phyloP scores from a whole-genome alignment of 92 coral and sea anemone species.

The Parazoanthus darwini region DNA sequence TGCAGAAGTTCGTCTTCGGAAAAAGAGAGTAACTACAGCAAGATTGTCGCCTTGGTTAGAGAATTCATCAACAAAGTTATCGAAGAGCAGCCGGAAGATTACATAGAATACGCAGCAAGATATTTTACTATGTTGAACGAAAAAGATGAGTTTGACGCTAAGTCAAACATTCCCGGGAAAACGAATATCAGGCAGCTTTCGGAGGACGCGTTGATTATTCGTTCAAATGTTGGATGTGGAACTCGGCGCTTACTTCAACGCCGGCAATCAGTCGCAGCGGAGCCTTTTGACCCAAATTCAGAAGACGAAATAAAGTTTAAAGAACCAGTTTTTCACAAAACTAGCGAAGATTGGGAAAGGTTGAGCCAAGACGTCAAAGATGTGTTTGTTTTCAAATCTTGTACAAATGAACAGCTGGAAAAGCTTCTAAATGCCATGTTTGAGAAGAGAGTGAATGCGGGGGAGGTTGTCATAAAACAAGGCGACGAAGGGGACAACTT shows the following conservation, averaged over 20 bases:
- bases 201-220: conserved; percentile 28
- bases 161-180: neutral
- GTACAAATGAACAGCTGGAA: conserved; percentile 51
- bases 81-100: conserved; percentile 45
- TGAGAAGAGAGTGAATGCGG: conserved; percentile 51
- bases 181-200: conserved; percentile 1
- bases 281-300: conserved; percentile 39
- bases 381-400: conserved; percentile 61
- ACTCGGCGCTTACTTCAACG: conserved; percentile 42
- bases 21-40: neutral
- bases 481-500: conserved; percentile 67
- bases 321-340: conserved; percentile 43
- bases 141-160: conserved; percentile 10
- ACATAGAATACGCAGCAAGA: conserved; percentile 41
- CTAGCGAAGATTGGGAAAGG: conserved; percentile 51
- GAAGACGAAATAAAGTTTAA: neutral
- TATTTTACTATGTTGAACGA: conserved; percentile 46
- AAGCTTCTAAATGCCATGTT: conserved; percentile 58
- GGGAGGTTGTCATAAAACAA: conserved; percentile 49
- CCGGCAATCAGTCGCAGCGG: conserved; percentile 59
- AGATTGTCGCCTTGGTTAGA: conserved; percentile 1
- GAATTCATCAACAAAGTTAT: conserved; percentile 41
- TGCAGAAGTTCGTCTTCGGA: neutral
- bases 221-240: conserved; percentile 2
- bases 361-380: conserved; percentile 42